A percentile compares a stretch with the other conserved stretches of the same genome.
phyloP scores from a whole-genome alignment of 2,888 invertebrate genomes.

The Zygaena filipendulae region DNA sequence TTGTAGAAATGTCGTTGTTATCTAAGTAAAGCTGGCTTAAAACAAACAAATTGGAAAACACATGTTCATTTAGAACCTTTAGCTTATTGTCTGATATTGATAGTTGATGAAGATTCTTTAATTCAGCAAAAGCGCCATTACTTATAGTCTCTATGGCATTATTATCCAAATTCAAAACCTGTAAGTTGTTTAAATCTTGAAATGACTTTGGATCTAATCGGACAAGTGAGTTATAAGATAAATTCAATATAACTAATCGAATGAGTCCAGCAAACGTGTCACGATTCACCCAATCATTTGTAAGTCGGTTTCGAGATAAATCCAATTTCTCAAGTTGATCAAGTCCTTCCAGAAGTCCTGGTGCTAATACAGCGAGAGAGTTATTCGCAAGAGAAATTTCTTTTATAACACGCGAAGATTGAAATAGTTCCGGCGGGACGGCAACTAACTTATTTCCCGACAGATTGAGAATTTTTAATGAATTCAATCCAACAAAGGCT shows the following conservation, averaged over 20 bases:
- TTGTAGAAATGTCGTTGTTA: constrained; percentile 73
- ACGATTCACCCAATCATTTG: constrained; percentile 79
- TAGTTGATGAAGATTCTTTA: constrained; percentile 80
- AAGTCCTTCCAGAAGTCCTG: constrained; percentile 78
- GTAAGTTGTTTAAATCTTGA: constrained; percentile 78
- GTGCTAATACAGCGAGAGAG: constrained; percentile 79
- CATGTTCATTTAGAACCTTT: constrained; percentile 72
- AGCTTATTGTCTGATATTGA: constrained; percentile 79
- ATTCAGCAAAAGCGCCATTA: constrained; percentile 77
- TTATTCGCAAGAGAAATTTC: constrained; percentile 83
- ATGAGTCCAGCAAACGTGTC: constrained; percentile 81
- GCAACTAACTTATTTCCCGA: constrained; percentile 83
- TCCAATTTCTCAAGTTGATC: constrained; percentile 79
- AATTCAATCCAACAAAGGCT: constrained; percentile 76
- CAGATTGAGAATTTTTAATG: constrained; percentile 78
- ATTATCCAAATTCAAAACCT: constrained; percentile 78
- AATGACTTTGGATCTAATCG: constrained; percentile 79
- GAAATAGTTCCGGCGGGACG: constrained; percentile 82
- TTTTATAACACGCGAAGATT: constrained; percentile 75
- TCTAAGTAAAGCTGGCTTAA: constrained; percentile 79
- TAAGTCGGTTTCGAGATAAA: constrained; percentile 77
- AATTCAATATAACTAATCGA: constrained; percentile 77
- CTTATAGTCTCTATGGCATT: constrained; percentile 77
- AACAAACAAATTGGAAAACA: constrained; percentile 78
- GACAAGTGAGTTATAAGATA: constrained; percentile 76